Base-by-base conservation (phyloP, 2,888 invertebrate genomes). In the Limnephilus marmoratus region DNA sequence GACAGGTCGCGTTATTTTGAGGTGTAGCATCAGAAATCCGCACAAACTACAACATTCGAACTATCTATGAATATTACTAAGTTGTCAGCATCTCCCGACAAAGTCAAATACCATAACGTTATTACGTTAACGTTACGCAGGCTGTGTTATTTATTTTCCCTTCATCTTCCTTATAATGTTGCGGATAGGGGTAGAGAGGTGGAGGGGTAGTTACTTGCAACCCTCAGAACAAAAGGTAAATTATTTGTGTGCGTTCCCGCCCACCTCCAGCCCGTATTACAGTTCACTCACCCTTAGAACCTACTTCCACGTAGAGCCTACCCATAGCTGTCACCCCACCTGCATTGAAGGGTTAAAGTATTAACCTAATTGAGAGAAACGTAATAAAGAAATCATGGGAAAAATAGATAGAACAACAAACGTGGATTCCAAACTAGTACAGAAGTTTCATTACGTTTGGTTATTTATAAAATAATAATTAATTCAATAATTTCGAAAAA, bases 211-310 rank as follows among this genome's bases (percentile, higher is more conserved):
- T 18, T 68, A 68, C 68, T 68, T 68, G n/a, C 86, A 29, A 86
- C 29, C 13, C 45, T 49, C 45, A 15, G 12, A 86, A 86, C 86
- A 86, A 68, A 85, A 86, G 86, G 86, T 86, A 86, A 86, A 45
- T 86, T 45, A 86, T 45, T 86, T 86, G 13, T 45, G 45, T 45
- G 86, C 29, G n/a, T 86, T 45, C 29, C 86, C 49, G n/a, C 45
- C 49, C 37, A n/a, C 29, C 5, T 45, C n/a, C 83, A 34, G 11
- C 82, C 82, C 82, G 34, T 31, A 85, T 45, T 45, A 41, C 29
- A 45, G 86, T 86, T 86, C 86, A 86, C 49, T 45, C 86, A 86
- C 86, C 86, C 49, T 29, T 45, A 45, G 68, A 68, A 68, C 68
- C 34, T 82, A 82, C 82, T 82, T 31, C 7, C 31, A 31, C 34